Conservation (phyloP, 1,140 invertebrate species). For the Scaptomyza graminum region DNA sequence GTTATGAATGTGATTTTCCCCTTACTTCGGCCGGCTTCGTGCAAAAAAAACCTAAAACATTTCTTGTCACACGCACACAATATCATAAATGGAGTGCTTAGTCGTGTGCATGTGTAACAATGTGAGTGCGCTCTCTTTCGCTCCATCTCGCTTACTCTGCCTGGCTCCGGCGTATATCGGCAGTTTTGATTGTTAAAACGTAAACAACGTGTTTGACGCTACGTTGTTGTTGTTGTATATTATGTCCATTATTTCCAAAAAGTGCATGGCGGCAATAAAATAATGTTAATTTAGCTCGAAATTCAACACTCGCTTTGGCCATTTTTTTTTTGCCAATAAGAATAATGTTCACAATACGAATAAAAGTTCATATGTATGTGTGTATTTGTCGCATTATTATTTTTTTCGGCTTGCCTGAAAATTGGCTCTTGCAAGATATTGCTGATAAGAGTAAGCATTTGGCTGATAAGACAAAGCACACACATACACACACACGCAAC, state of each 20-base stretch:
- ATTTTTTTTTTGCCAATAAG: constrained; percentile 29
- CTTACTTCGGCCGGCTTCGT: constrained; percentile 13
- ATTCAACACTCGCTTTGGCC: constrained; percentile 43
- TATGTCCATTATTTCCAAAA: too few relatives aligned
- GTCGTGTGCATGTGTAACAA: neutral
- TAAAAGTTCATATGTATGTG: constrained; percentile 4
- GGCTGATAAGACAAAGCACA: constrained; percentile 61
- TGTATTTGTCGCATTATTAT: constrained; percentile 24
- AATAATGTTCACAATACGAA: constrained; percentile 40
- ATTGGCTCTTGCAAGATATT: constrained; percentile 68
- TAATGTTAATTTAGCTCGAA: constrained; percentile 54
- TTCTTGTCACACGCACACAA: constrained; percentile 3
- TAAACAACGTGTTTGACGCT: constrained; percentile 73
- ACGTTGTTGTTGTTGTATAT: constrained; percentile 32
- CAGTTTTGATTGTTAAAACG: constrained; percentile 67
- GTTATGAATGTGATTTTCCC: constrained; percentile 13
- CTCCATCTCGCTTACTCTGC: constrained; percentile 5
- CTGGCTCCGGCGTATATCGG: constrained; percentile 43
- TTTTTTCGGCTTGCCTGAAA: constrained; percentile 26
- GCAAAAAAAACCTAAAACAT: constrained; percentile 25
- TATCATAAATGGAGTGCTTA: neutral
- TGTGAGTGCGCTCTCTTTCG: constrained; percentile 27
- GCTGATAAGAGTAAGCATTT: constrained; percentile 61
- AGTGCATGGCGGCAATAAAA: constrained; percentile 63
- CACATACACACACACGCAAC: constrained; percentile 33